Conservation (phyloP, 92 coral and sea anemone species). For the Phymanthus crucifer region DNA sequence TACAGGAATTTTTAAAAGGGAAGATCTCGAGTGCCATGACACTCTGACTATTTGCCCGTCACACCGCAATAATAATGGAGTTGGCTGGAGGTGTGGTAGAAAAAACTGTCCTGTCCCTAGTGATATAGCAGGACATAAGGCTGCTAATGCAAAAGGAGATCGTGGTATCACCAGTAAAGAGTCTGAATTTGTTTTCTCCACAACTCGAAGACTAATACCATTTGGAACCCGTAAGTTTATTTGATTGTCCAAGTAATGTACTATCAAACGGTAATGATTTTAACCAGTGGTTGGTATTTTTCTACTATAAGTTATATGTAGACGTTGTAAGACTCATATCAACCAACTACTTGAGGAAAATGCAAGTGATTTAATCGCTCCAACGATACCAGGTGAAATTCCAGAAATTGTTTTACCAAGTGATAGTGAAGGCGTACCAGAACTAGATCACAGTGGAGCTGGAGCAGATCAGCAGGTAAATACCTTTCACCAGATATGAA, state of each 20-base stretch:
- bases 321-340: slow-evolving; percentile 33
- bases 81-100: slow-evolving; percentile 47
- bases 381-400: slow-evolving; percentile 16
- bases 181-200: slow-evolving; percentile 29
- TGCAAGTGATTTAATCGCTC: slow-evolving; percentile 1
- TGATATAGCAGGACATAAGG: slow-evolving; percentile 34
- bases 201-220: slow-evolving; percentile 33
- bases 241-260: neutral
- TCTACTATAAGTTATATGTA: slow-evolving; percentile 21
- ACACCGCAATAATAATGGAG: slow-evolving; percentile 34
- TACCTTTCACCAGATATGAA: slow-evolving; percentile 7
- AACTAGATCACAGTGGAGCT: slow-evolving; percentile 34
- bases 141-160: slow-evolving; percentile 46
- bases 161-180: slow-evolving; percentile 47
- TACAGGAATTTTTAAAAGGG: slow-evolving; percentile 30
- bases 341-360: slow-evolving; percentile 26
- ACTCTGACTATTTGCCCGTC: slow-evolving; percentile 39
- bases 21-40: slow-evolving; percentile 17
- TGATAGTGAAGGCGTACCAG: slow-evolving; percentile 16
- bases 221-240: slow-evolving; percentile 23
- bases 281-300: slow-evolving; percentile 22
- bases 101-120: slow-evolving; percentile 31
- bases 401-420: slow-evolving; percentile 36
- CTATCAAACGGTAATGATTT: slow-evolving; percentile 14
- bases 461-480: slow-evolving; percentile 33